Evolutionary conservation across 2,888 invertebrate species (phyloP), one percentile per base, ranked within the genome.

Genomic region (Plebejus argus): DNA sequence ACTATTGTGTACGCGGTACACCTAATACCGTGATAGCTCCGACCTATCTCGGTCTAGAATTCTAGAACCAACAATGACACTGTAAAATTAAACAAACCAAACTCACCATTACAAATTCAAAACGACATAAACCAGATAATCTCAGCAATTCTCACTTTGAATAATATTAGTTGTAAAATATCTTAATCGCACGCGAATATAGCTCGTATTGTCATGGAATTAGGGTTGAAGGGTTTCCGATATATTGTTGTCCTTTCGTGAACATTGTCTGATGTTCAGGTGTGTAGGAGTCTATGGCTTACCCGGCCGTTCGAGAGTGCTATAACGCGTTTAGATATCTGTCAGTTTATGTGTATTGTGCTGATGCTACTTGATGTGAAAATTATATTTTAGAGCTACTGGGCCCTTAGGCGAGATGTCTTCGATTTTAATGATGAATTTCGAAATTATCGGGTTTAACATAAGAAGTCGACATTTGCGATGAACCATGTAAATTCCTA

Each of bases 111-210:
- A 56, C 77, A 35, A 77, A 78, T 56, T 76, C 75, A 76, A 78
- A 75, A 76, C 61, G 53, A 49, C 76, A 79, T 79, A 33, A 79
- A 81, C 81, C 81, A 82, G 78, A 81, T 83, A 83, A 83, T 85
- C 82, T 81, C 81, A 80, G 82, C 83, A 83, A 85, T 84, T 84
- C 82, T 81, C 83, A 39, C 79, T 80, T 81, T 81, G 83, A 83
- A 82, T 83, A 82, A 82, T 82, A 78, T 78, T 79, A 80, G 75
- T 77, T 78, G 78, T 79, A 77, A 78, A 80, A 80, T 78, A 79
- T 78, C 79, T 77, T 76, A 79, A 78, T 79, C 70, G 56, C 78
- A 76, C 71, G 71, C 72, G 74, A 78, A 79, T 78, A 76, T 56
- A 56, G 76, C 35, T 79, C 76, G 53, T 82, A 79, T 76, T 70